Conservation (phyloP, 2,888 invertebrate species). For the Chrysolina oricalcia region DNA sequence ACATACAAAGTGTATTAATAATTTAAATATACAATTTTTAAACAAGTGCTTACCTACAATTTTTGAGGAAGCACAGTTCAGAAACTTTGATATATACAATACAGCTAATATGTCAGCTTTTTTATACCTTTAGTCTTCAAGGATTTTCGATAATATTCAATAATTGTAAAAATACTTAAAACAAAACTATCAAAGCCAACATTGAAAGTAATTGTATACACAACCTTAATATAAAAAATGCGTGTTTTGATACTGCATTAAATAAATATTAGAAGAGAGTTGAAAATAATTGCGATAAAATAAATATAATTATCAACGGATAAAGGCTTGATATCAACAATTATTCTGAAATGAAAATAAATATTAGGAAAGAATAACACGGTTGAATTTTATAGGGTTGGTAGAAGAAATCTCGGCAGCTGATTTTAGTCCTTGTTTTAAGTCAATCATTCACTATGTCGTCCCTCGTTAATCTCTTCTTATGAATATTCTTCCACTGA, state of each 20-base stretch:
- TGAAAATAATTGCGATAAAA: slow-evolving; percentile 10
- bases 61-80: slow-evolving; percentile 53
- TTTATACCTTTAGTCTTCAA: slow-evolving; percentile 38
- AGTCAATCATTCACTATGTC: slow-evolving; percentile 45
- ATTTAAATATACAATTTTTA: slow-evolving; percentile 45
- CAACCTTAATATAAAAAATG: not conserved
- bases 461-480: slow-evolving; percentile 70
- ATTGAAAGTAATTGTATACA: slow-evolving; percentile 9
- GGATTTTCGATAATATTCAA: slow-evolving; percentile 37
- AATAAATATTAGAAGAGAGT: slow-evolving; percentile 38
- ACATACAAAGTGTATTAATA: slow-evolving; percentile 24
- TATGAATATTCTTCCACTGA: slow-evolving; percentile 89
- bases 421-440: slow-evolving; percentile 49
- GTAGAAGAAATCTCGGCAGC: slow-evolving; percentile 55
- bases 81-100: slow-evolving; percentile 42
- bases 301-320: slow-evolving; percentile 37
- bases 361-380: slow-evolving; percentile 45
- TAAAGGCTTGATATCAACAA: slow-evolving; percentile 22
- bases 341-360: slow-evolving; percentile 36
- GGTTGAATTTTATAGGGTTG: slow-evolving; percentile 49
- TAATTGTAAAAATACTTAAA: slow-evolving; percentile 14
- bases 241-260: slow-evolving; percentile 25
- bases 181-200: slow-evolving; percentile 43
- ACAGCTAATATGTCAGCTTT: slow-evolving; percentile 26
- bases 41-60: slow-evolving; percentile 49